These are phyloP conservation scores for Megaceryle torquata DNA, from an alignment of 2,113 vertebrate species.

Conservation along the genomic window DNA sequence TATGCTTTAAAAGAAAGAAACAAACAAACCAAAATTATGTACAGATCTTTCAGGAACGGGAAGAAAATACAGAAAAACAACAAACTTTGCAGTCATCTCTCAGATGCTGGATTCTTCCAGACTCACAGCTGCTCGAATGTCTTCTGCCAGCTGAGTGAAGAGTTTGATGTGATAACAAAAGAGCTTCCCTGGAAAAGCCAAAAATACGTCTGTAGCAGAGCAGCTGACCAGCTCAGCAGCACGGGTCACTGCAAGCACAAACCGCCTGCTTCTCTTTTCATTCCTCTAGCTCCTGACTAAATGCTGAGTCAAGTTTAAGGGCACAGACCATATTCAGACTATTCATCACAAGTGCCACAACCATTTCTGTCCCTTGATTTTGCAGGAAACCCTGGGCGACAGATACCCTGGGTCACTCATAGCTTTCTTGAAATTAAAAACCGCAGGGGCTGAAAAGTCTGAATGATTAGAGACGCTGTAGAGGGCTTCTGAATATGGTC, in stretches of 20 bases:
- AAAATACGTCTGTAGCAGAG: conserved; percentile 36
- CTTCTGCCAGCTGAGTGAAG: conserved; percentile 60
- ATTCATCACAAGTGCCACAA: neutral
- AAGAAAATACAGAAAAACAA: neutral
- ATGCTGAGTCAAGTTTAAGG: conserved; percentile 58
- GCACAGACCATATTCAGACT: conserved; percentile 3
- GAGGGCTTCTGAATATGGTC: neutral
- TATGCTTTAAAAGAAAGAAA: neutral
- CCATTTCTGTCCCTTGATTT: neutral
- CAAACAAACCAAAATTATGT: neutral
- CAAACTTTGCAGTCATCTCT: conserved; percentile 35
- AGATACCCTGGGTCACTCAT: neutral
- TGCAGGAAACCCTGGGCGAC: neutral
- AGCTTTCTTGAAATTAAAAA: neutral
- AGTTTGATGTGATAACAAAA: conserved; percentile 56
- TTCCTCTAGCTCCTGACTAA: conserved; percentile 28
- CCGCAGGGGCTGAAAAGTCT: neutral
- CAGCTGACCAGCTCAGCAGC: conserved; percentile 61
- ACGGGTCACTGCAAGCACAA: conserved; percentile 49
- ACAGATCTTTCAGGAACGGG: neutral
- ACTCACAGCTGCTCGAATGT: conserved; percentile 40
- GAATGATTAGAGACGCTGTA: neutral
- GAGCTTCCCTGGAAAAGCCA: conserved; percentile 60
- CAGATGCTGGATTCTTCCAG: conserved; percentile 46
- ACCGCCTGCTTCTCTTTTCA: conserved; percentile 23